Conservation (phyloP, 1,140 invertebrate genomes). For the Ylistrum balloti region DNA sequence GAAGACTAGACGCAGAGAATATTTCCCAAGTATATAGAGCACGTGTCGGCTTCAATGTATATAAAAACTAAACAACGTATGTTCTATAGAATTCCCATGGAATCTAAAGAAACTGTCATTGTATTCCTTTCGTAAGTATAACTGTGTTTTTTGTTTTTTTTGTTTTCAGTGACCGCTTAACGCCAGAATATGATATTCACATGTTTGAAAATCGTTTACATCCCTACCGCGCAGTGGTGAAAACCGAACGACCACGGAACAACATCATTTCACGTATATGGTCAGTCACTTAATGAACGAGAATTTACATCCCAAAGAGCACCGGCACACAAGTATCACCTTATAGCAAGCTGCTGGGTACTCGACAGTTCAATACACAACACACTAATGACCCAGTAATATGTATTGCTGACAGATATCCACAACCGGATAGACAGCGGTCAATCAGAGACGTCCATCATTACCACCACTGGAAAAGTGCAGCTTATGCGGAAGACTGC, state of each 20-base stretch:
- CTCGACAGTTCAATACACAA: background rate
- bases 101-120: no score
- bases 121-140: background rate
- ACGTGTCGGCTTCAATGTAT: no score
- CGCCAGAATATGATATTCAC: background rate
- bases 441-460: background rate
- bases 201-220: background rate
- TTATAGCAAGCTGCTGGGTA: background rate
- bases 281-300: background rate
- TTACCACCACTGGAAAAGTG: background rate
- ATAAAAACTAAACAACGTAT: no score
- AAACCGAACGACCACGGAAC: background rate
- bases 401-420: background rate
- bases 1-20: background rate
- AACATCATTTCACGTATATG: slow-evolving; percentile 24
- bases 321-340: background rate
- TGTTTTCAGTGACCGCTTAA: background rate
- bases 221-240: background rate
- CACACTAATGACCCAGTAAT: background rate
- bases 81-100: no score
- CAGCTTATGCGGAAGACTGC: background rate
- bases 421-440: background rate
- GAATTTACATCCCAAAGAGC: background rate
- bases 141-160: background rate
- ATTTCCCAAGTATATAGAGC: background rate